These are phyloP conservation scores for Sebastes minor DNA, from an alignment of 2,797 vertebrate species.

Conservation along the genomic window DNA sequence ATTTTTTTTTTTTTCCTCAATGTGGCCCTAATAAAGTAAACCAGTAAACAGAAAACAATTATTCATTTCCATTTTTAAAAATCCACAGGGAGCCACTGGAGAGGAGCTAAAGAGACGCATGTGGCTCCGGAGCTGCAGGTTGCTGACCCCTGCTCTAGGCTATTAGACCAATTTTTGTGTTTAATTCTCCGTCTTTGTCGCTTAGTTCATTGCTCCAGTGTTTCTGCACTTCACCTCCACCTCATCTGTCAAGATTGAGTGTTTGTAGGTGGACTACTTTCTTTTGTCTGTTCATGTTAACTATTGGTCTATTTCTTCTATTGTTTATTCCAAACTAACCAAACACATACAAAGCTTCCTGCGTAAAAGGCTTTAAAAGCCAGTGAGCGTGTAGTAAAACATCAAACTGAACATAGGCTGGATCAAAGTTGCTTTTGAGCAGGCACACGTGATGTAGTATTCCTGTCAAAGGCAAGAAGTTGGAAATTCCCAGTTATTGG, in stretches of 20 bases:
- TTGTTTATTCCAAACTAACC: background rate
- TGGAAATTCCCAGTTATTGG: slow-evolving; percentile 15
- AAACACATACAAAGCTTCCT: background rate
- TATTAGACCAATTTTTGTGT: background rate
- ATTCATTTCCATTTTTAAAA: no score
- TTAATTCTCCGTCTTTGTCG: background rate
- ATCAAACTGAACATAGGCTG: background rate
- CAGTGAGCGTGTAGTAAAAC: background rate
- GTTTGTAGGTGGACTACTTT: background rate
- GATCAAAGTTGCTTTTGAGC: background rate
- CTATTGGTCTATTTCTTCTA: background rate
- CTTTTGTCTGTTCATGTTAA: background rate
- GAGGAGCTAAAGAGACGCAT: no score
- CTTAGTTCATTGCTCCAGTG: background rate
- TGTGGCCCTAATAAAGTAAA: no score
- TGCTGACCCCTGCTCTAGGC: no score
- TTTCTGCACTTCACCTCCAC: background rate
- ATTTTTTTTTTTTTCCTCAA: no score
- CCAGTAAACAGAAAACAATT: no score
- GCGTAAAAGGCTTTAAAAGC: background rate
- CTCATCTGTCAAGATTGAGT: background rate
- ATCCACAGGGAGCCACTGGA: no score
- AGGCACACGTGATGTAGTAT: background rate
- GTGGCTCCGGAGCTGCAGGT: no score
- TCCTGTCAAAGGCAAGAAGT: background rate